Evolutionary conservation across 2,797 vertebrate genomes (phyloP).

Genomic region (Podarcis lilfordi): DNA sequence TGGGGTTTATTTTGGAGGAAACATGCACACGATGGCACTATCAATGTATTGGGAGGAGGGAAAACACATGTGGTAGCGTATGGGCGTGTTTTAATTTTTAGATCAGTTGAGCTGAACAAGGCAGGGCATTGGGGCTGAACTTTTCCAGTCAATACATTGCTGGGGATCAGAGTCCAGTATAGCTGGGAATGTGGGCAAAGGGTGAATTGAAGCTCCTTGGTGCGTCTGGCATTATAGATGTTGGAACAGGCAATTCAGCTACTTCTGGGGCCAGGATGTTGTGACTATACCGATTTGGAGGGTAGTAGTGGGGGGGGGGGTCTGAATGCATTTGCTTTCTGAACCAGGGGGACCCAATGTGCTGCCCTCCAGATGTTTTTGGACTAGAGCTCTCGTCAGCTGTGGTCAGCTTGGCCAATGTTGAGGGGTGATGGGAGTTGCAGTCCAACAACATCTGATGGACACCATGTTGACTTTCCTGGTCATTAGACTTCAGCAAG

Average conservation of each 20-base stretch:
- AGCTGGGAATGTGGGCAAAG: rapidly evolving
- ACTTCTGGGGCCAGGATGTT: not conserved
- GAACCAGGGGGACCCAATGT: not conserved
- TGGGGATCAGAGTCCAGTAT: rapidly evolving
- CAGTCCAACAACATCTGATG: no score
- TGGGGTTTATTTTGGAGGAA: not conserved
- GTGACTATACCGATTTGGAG: not conserved
- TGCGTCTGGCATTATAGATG: not conserved
- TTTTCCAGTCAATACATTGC: rapidly evolving
- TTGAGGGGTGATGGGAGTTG: no score
- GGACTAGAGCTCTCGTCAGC: no score
- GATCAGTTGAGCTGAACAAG: not conserved
- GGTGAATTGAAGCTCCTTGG: not conserved
- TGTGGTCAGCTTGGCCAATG: no score
- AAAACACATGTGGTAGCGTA: not conserved
- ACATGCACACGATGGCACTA: not conserved
- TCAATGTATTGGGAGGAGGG: not conserved
- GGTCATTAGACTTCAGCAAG: slow-evolving; percentile 8
- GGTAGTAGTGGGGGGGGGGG: not conserved
- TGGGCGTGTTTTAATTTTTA: not conserved
- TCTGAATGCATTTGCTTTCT: not conserved
- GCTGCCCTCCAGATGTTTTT: not conserved
- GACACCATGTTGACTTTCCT: no score
- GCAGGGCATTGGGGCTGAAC: rapidly evolving
- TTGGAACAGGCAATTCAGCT: rapidly evolving